These are phyloP conservation scores for Aldrovandia affinis DNA, from an alignment of 2,797 vertebrate genomes.

Conservation along the genomic window DNA sequence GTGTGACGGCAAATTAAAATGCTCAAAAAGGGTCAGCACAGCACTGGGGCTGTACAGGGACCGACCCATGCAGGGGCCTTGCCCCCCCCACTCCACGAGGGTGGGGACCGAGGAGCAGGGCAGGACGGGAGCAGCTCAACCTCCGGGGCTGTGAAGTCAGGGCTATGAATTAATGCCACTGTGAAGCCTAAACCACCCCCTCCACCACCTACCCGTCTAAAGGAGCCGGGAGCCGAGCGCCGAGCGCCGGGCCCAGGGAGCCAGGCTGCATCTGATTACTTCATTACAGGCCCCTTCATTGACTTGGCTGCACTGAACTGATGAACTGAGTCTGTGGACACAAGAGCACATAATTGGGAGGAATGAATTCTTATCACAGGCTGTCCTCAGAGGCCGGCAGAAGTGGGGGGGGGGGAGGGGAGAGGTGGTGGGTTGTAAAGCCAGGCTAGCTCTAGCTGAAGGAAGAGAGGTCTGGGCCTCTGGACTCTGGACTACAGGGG, in stretches of 20 bases:
- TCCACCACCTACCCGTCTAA: slow-evolving; percentile 6
- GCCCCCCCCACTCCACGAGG: no score
- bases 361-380: slow-evolving; percentile 92
- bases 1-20: slow-evolving; percentile 40
- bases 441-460: background rate
- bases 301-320: slow-evolving; percentile 83
- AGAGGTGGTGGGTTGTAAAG: slow-evolving; percentile 51
- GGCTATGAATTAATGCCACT: slow-evolving; percentile 70
- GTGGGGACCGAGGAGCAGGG: slow-evolving; percentile 28
- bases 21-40: background rate
- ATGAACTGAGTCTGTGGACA: slow-evolving; percentile 92
- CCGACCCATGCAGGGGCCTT: background rate
- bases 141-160: slow-evolving; percentile 50
- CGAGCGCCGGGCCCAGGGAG: slow-evolving; percentile 68
- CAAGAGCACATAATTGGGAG: slow-evolving; percentile 88
- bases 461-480: background rate
- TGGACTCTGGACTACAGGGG: no score
- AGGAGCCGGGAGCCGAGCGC: slow-evolving; percentile 63
- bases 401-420: slow-evolving; percentile 60
- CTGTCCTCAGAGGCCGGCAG: slow-evolving; percentile 73
- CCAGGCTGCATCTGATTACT: slow-evolving; percentile 84
- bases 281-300: slow-evolving; percentile 87
- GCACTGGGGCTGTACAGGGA: background rate
- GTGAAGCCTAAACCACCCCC: slow-evolving; percentile 50
- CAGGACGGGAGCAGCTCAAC: slow-evolving; percentile 56